A percentile compares a stretch with the other conserved stretches of the same genome.
These are phyloP conservation scores for Limosa lapponica DNA, from an alignment of 2,797 vertebrate species.

Conservation along the genomic window DNA sequence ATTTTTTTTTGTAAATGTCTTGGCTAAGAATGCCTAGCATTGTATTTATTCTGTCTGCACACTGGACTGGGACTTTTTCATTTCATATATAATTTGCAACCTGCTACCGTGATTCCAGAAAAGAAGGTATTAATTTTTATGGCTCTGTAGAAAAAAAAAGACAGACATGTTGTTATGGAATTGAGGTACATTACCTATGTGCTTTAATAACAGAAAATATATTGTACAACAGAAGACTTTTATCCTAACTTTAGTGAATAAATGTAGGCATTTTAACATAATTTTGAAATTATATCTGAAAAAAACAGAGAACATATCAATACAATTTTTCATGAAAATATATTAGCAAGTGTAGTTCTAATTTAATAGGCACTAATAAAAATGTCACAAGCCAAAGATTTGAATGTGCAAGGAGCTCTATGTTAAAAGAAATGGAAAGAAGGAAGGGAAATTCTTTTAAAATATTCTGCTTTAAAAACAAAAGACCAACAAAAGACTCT, in stretches of 20 bases:
- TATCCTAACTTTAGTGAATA: not conserved
- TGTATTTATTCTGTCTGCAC: not conserved
- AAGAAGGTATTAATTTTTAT: not conserved
- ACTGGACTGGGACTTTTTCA: not conserved
- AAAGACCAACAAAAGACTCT: not conserved
- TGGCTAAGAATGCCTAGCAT: not conserved
- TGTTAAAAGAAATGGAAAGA: not conserved
- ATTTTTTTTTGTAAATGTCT: not conserved
- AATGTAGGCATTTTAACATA: not conserved
- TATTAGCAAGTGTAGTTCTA: not conserved
- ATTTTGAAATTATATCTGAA: not conserved
- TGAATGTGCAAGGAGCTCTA: not conserved
- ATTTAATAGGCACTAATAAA: not conserved
- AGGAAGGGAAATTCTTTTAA: not conserved
- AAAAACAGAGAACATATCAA: not conserved
- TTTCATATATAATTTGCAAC: not conserved
- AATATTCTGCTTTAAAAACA: not conserved
- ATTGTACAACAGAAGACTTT: not conserved
- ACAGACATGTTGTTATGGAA: not conserved
- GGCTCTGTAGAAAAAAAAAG: not conserved
- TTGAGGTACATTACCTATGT: not conserved
- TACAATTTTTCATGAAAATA: not conserved
- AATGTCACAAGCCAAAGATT: not conserved
- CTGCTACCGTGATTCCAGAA: not conserved
- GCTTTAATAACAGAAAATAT: not conserved